These are phyloP conservation scores for Tipula vernalis DNA, from an alignment of 2,888 invertebrate genomes.

Conservation along the genomic window DNA sequence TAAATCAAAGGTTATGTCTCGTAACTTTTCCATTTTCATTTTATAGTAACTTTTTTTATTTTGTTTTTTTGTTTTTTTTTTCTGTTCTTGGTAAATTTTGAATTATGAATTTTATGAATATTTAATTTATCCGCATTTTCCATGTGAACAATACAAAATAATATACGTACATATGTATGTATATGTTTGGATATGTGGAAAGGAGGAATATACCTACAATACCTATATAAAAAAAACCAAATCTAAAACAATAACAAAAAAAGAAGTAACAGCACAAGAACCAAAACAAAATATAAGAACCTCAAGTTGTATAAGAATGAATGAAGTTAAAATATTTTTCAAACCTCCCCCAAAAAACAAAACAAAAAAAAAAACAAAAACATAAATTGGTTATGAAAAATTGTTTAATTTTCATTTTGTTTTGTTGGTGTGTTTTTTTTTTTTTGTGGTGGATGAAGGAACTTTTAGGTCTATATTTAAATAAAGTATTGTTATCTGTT, in stretches of 20 bases:
- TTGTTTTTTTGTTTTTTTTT: too few species aligned
- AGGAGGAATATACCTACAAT: neutral
- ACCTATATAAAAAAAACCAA: neutral
- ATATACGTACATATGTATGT: neutral
- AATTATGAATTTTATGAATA: constrained; percentile 4
- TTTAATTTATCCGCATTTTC: constrained; percentile 4
- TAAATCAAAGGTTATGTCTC: neutral
- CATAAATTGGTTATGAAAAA: neutral
- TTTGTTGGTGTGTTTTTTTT: neutral
- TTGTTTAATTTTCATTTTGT: neutral
- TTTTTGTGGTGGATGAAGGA: neutral
- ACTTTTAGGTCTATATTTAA: neutral
- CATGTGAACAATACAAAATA: neutral
- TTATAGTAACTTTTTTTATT: neutral
- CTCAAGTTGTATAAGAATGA: neutral
- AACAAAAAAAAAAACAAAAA: neutral
- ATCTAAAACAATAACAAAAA: neutral
- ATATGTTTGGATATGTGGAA: neutral
- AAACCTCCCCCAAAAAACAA: neutral
- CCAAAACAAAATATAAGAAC: neutral
- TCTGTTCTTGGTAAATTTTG: neutral
- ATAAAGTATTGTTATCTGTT: neutral
- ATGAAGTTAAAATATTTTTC: neutral
- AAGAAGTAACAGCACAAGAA: neutral
- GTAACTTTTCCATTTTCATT: neutral